These are phyloP conservation scores for Melitaea athalia DNA, from an alignment of 2,888 invertebrate genomes.

Conservation along the genomic window DNA sequence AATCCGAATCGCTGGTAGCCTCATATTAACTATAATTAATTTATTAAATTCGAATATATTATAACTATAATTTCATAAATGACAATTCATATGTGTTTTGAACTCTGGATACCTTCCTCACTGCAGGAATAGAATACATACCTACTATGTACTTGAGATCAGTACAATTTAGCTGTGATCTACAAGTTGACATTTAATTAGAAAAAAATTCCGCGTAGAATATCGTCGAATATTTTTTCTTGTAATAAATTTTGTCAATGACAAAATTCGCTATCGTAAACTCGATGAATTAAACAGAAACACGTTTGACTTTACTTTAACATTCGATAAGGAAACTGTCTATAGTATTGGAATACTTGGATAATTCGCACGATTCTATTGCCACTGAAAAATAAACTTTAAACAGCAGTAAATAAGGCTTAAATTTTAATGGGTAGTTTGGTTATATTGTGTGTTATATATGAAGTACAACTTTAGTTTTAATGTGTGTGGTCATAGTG, in stretches of 20 bases:
- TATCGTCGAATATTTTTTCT: neutral
- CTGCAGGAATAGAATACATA: too few species aligned
- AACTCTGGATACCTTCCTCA: too few species aligned
- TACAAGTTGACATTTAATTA: neutral
- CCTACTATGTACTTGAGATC: too few species aligned
- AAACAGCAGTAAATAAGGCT: conserved; percentile 6
- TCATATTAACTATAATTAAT: too few species aligned
- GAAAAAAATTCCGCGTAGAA: neutral
- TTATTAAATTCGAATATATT: too few species aligned
- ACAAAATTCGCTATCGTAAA: conserved; percentile 41
- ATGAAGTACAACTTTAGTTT: conserved; percentile 35
- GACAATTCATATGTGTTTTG: too few species aligned
- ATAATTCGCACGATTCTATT: conserved; percentile 7
- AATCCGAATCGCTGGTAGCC: too few species aligned
- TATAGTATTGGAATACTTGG: conserved; percentile 32
- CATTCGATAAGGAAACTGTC: conserved; percentile 44
- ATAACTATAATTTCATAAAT: too few species aligned
- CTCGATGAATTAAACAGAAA: conserved; percentile 43
- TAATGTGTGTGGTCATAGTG: conserved; percentile 39
- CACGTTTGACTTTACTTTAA: conserved; percentile 49
- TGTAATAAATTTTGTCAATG: conserved; percentile 42
- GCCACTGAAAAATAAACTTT: conserved; percentile 18
- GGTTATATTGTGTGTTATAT: conserved; percentile 9
- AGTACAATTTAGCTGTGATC: too few species aligned
- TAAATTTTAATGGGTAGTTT: neutral